phyloP scores from a whole-genome alignment of 2,113 vertebrate genomes.

The Azemiops feae region DNA sequence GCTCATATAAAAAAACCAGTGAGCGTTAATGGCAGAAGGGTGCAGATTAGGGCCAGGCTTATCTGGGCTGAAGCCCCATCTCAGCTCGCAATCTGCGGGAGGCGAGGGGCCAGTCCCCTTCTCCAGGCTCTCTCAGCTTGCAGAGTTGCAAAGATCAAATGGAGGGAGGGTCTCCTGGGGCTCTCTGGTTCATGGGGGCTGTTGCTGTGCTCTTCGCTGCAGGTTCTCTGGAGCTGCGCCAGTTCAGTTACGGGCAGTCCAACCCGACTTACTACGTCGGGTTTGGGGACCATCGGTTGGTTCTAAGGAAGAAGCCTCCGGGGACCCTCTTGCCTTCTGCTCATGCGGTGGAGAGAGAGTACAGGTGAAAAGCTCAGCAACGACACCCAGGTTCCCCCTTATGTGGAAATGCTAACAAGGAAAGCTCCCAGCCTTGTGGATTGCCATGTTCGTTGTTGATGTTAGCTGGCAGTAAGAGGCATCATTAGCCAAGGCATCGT shows the following conservation, averaged over 20 bases:
- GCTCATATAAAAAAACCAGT: too few relatives aligned
- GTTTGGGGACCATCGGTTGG: slow-evolving; percentile 59
- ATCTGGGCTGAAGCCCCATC: background rate
- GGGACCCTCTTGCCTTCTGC: slow-evolving; percentile 50
- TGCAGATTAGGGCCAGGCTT: background rate
- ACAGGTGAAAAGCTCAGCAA: slow-evolving; percentile 68
- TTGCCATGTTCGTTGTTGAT: background rate
- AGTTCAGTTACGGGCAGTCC: slow-evolving; percentile 68
- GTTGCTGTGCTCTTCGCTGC: slow-evolving; percentile 20
- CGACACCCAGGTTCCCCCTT: background rate
- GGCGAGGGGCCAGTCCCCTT: too few relatives aligned
- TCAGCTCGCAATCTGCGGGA: too few relatives aligned
- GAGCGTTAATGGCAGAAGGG: background rate
- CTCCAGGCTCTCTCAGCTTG: too few relatives aligned
- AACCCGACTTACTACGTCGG: slow-evolving; percentile 66
- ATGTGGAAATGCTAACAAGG: background rate
- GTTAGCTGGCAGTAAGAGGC: background rate
- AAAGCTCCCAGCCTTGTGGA: background rate
- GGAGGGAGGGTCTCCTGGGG: background rate
- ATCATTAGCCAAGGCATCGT: background rate
- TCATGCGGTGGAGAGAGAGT: slow-evolving; percentile 67
- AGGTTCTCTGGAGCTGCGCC: slow-evolving; percentile 67
- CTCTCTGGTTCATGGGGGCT: background rate
- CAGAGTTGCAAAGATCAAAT: background rate
- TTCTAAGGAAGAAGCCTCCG: slow-evolving; percentile 76